Evolutionary conservation across 2,888 invertebrate genomes (phyloP).

Genomic region (Xanthorhoe designata): DNA sequence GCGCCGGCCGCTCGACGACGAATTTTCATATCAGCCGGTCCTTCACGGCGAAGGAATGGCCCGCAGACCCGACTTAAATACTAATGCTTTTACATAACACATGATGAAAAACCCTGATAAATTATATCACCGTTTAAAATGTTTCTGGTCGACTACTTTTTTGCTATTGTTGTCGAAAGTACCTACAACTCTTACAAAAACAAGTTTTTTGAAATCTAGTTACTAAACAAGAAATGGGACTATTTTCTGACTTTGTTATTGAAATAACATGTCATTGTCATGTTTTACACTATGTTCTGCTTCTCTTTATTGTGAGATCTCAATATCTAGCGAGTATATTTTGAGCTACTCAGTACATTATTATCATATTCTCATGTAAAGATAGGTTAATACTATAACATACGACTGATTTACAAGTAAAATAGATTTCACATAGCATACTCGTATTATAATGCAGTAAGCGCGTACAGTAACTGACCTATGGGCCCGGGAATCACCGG

Average conservation of each 20-base stretch:
- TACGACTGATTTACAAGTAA: not conserved
- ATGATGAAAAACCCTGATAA: conserved; percentile 58
- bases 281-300: not conserved
- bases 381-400: not conserved
- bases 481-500: conserved; percentile 59
- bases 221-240: not conserved
- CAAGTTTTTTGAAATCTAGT: not conserved
- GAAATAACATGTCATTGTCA: not conserved
- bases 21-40: conserved; percentile 83
- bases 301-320: not conserved
- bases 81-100: conserved; percentile 73
- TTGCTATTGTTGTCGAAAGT: not conserved
- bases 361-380: not conserved
- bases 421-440: not conserved
- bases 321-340: not conserved
- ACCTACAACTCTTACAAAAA: not conserved
- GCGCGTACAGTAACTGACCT: conserved; percentile 71
- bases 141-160: conserved; percentile 49
- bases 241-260: not conserved
- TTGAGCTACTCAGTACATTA: not conserved
- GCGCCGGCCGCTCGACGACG: conserved; percentile 71
- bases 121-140: conserved; percentile 60
- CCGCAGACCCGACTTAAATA: conserved; percentile 64
- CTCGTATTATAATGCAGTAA: conserved; percentile 40
- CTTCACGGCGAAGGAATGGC: conserved; percentile 75